phyloP scores from a whole-genome alignment of 2,797 vertebrate genomes.

The Miichthys miiuy region DNA sequence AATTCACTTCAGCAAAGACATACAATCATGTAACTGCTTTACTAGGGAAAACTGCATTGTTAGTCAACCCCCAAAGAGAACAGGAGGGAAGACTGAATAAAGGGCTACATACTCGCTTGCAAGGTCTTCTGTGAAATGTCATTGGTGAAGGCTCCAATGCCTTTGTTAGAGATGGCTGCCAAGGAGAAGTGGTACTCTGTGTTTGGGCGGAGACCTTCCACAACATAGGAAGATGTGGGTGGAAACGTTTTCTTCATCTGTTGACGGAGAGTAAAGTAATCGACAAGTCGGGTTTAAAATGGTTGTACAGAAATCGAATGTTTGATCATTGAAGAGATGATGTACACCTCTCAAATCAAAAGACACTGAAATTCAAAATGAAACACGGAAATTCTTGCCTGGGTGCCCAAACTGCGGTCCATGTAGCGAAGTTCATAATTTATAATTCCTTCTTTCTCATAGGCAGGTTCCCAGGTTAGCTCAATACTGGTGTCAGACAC shows the following conservation, averaged over 20 bases:
- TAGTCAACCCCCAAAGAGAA: slow-evolving; percentile 59
- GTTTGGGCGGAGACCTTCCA: slow-evolving; percentile 94
- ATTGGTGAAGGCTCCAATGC: slow-evolving; percentile 96
- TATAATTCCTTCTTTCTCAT: slow-evolving; percentile 93
- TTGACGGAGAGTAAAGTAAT: slow-evolving; percentile 37
- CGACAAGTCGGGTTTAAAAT: not conserved
- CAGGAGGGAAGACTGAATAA: slow-evolving; percentile 60
- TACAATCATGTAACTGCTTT: slow-evolving; percentile 23
- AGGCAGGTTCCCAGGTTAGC: slow-evolving; percentile 94
- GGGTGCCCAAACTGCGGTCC: slow-evolving; percentile 86
- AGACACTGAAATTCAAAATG: not conserved
- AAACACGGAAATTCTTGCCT: slow-evolving; percentile 81
- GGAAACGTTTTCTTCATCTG: slow-evolving; percentile 93
- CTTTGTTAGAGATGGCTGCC: slow-evolving; percentile 94
- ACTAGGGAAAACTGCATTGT: slow-evolving; percentile 50
- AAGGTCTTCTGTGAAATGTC: slow-evolving; percentile 94
- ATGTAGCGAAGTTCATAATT: slow-evolving; percentile 93
- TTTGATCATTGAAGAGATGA: not conserved
- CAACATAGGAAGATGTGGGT: slow-evolving; percentile 89
- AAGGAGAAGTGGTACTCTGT: slow-evolving; percentile 95
- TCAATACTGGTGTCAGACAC: slow-evolving; percentile 94
- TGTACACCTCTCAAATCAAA: not conserved
- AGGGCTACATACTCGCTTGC: slow-evolving; percentile 97
- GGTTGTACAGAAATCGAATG: not conserved
- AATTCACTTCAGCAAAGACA: slow-evolving; percentile 31